Conservation (phyloP, 2,113 vertebrate genomes). For the Poicephalus meyeri region DNA sequence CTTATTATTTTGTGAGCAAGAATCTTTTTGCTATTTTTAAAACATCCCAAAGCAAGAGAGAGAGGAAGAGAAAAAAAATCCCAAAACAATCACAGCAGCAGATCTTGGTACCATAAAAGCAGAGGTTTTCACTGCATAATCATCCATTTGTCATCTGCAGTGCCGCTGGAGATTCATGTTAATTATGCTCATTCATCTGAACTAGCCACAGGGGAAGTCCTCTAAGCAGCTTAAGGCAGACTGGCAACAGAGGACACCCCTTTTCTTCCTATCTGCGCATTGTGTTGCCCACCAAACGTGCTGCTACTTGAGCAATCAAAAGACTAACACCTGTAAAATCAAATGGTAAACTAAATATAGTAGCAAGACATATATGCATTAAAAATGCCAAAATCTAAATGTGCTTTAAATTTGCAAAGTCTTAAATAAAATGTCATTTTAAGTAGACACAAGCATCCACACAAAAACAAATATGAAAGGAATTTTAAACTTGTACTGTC, state of each 20-base stretch:
- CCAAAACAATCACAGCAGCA: conserved; percentile 17
- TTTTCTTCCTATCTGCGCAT: not conserved
- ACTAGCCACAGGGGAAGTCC: conserved; percentile 59
- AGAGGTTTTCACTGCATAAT: conserved; percentile 66
- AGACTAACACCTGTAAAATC: not conserved
- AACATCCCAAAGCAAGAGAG: not conserved
- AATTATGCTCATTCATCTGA: conserved; percentile 74
- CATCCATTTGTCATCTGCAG: conserved; percentile 71
- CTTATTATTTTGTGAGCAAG: conserved; percentile 32
- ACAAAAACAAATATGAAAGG: not conserved
- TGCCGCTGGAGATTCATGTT: conserved; percentile 69
- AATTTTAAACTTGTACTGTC: not conserved
- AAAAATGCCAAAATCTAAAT: not conserved
- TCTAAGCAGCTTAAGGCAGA: conserved; percentile 68
- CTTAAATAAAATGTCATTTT: not conserved
- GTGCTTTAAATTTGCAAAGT: not conserved
- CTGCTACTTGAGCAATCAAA: not conserved
- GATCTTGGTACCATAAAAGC: conserved; percentile 43
- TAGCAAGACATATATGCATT: not conserved
- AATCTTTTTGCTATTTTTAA: conserved; percentile 50
- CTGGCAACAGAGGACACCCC: conserved; percentile 29
- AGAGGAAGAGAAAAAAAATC: not conserved
- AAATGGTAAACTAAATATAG: not conserved
- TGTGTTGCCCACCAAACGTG: not conserved
- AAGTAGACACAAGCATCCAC: not conserved